A percentile compares a stretch with the other conserved stretches of the same genome.
phyloP scores from a whole-genome alignment of 2,888 invertebrate genomes.

The Rhagonycha fulva region DNA sequence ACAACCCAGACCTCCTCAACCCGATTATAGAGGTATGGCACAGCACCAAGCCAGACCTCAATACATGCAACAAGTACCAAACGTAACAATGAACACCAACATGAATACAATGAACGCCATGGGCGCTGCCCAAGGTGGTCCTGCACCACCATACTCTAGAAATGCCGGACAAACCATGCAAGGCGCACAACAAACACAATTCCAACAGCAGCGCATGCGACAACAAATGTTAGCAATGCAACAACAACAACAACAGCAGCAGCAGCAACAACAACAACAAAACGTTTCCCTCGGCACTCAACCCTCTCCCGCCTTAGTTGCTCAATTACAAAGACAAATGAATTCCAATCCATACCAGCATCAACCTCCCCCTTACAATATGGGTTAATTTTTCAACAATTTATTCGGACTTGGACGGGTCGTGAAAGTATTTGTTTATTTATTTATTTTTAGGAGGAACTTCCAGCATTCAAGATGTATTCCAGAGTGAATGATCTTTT shows the following conservation, averaged over 20 bases:
- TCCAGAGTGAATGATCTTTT: neutral
- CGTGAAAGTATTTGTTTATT: neutral
- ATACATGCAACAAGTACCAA: conserved; percentile 77
- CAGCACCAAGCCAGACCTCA: conserved; percentile 65
- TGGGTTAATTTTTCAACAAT: conserved; percentile 29
- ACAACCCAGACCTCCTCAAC: conserved; percentile 56
- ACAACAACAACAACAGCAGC: conserved; percentile 56
- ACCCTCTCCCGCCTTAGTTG: conserved; percentile 66
- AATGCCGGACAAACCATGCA: conserved; percentile 44
- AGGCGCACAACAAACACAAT: conserved; percentile 45
- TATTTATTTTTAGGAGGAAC: neutral
- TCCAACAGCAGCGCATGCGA: conserved; percentile 60
- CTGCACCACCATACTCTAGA: conserved; percentile 80
- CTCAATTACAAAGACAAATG: conserved; percentile 68
- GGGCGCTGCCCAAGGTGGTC: conserved; percentile 61
- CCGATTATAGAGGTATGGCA: conserved; percentile 52
- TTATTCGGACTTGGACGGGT: neutral
- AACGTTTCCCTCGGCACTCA: conserved; percentile 57
- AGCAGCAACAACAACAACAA: conserved; percentile 51
- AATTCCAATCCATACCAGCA: conserved; percentile 60
- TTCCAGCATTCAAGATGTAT: neutral
- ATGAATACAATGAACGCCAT: conserved; percentile 74
- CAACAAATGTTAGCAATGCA: conserved; percentile 73
- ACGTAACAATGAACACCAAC: conserved; percentile 84
- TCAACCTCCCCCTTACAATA: conserved; percentile 62